phyloP scores from a whole-genome alignment of 2,113 vertebrate species.

The Parus major region DNA sequence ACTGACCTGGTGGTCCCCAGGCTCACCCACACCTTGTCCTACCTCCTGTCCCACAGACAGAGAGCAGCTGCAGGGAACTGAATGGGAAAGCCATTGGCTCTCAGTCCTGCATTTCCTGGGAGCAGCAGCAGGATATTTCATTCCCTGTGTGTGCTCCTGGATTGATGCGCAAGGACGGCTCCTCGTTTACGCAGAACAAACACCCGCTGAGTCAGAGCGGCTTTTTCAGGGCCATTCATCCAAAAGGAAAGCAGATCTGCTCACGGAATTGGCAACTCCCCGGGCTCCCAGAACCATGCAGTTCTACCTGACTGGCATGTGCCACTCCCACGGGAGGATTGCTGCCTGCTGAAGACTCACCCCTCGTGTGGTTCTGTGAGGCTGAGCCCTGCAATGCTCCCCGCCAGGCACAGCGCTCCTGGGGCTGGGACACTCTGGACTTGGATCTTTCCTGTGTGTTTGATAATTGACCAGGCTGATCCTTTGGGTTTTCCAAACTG shows the following conservation, averaged over 20 bases:
- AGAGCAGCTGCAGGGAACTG: not conserved
- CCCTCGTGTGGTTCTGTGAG: fast-evolving
- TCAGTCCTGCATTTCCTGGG: not conserved
- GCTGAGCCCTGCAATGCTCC: not conserved
- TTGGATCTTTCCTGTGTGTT: not conserved
- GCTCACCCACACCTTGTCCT: not conserved
- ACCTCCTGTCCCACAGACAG: not conserved
- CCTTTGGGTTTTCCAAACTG: not conserved
- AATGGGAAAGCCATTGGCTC: not conserved
- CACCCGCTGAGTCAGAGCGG: not conserved
- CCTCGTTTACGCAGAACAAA: not conserved
- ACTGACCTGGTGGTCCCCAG: not conserved
- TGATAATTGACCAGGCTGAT: not conserved
- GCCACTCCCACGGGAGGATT: conserved; percentile 32
- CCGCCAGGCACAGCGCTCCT: fast-evolving
- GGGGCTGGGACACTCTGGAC: not conserved
- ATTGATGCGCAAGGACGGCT: not conserved
- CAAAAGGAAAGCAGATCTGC: not conserved
- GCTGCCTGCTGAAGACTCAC: not conserved
- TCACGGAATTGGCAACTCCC: not conserved
- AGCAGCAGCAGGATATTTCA: not conserved
- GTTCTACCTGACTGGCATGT: conserved; percentile 35
- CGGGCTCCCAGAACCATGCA: not conserved
- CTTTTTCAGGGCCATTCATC: not conserved
- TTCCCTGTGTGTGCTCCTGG: not conserved